Conservation (phyloP, 1,140 invertebrate genomes). For the Caenorhabditis tropicalis region DNA sequence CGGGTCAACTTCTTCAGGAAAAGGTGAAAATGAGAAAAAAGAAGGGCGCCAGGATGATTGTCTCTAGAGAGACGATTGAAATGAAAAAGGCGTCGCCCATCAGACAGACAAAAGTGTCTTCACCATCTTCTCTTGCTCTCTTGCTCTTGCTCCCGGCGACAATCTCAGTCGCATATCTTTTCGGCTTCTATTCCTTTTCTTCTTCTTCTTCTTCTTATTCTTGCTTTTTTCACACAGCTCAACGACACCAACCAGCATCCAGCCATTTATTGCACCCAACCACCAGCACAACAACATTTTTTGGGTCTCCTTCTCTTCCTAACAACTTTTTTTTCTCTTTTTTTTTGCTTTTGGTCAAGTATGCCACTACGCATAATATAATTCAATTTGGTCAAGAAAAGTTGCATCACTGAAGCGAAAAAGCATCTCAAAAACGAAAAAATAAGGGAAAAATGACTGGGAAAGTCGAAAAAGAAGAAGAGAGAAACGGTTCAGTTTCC, state of each 20-base stretch:
- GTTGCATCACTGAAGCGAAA: background rate
- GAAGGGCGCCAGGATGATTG: too few species aligned
- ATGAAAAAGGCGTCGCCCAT: conserved; percentile 6
- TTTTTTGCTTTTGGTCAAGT: conserved; percentile 3
- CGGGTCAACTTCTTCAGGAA: background rate
- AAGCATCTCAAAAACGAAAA: background rate
- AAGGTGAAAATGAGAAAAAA: conserved; percentile 4
- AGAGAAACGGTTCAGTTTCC: conserved; percentile 18
- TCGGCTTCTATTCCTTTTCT: conserved; percentile 11
- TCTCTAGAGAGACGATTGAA: conserved; percentile 42
- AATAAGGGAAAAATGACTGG: background rate
- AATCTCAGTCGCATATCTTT: conserved; percentile 45
- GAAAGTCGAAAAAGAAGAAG: background rate
- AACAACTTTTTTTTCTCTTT: conserved; percentile 21
- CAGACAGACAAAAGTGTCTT: background rate
- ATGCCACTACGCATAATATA: conserved; percentile 35
- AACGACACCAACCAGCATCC: conserved; percentile 11
- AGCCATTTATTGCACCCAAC: conserved; percentile 23
- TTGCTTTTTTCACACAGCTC: conserved; percentile 23
- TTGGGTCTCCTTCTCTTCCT: background rate
- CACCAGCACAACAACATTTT: conserved; percentile 23
- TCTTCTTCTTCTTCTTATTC: background rate
- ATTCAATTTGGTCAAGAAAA: conserved; percentile 12
- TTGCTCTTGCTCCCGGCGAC: conserved; percentile 1
- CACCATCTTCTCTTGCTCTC: background rate